A percentile compares a stretch with the other conserved stretches of the same genome.
Conservation (phyloP, 2,888 invertebrate species). For the Ormyrus pomaceus region DNA sequence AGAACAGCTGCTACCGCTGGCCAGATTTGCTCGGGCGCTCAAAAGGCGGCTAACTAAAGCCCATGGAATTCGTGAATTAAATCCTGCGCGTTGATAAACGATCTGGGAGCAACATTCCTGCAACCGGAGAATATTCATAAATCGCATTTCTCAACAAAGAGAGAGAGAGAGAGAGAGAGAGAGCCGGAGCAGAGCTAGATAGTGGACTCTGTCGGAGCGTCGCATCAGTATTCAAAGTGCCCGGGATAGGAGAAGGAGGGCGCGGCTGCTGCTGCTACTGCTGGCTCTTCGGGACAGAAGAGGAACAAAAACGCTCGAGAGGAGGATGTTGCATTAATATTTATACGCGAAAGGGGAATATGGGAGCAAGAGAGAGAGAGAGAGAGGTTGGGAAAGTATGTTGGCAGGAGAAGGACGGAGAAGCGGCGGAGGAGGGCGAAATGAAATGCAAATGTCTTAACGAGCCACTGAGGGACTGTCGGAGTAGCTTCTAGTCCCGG, state of each 20-base stretch:
- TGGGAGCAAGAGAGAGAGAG: constrained; percentile 57
- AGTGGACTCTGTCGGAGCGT: constrained; percentile 59
- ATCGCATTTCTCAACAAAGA: constrained; percentile 69
- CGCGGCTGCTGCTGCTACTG: constrained; percentile 54
- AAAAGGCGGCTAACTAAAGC: neutral
- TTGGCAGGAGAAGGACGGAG: neutral
- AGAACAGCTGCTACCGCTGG: neutral
- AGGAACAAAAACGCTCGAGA: constrained; percentile 73
- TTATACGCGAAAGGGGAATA: constrained; percentile 72
- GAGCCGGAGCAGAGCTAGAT: constrained; percentile 37
- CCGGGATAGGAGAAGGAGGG: constrained; percentile 61
- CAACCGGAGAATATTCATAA: constrained; percentile 66
- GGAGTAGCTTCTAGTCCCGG: constrained; percentile 68
- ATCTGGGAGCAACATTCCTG: constrained; percentile 34
- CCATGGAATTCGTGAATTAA: constrained; percentile 26
- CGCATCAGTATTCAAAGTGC: constrained; percentile 76
- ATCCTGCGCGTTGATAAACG: constrained; percentile 41
- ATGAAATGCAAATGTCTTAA: constrained; percentile 76
- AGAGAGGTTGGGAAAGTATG: constrained; percentile 46
- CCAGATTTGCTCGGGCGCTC: neutral
- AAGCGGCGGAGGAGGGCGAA: constrained; percentile 63
- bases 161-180: constrained; percentile 1
- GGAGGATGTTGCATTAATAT: constrained; percentile 76
- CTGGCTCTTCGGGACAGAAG: constrained; percentile 57
- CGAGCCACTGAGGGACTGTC: constrained; percentile 75